phyloP scores from a whole-genome alignment of 2,113 vertebrate species.

The Notothenia rossii region DNA sequence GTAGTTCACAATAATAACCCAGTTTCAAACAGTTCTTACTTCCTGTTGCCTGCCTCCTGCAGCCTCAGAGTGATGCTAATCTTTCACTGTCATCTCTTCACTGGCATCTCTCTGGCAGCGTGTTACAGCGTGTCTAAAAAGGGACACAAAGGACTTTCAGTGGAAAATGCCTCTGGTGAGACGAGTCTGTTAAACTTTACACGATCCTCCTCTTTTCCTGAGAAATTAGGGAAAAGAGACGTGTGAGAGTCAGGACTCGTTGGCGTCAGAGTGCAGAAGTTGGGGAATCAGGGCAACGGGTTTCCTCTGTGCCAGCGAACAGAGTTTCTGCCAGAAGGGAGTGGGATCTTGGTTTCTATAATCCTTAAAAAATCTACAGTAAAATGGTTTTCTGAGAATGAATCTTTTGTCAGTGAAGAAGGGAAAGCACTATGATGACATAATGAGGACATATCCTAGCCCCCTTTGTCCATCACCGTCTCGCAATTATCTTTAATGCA shows the following conservation, averaged over 20 bases:
- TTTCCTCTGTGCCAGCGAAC: neutral
- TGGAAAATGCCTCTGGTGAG: neutral
- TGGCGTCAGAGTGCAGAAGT: constrained; percentile 6
- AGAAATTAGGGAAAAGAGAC: neutral
- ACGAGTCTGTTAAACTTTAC: constrained; percentile 22
- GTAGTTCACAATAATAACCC: too few species aligned
- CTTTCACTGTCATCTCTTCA: constrained; percentile 20
- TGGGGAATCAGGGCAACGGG: constrained; percentile 9
- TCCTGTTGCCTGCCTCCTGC: constrained; percentile 18
- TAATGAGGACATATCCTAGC: too few species aligned
- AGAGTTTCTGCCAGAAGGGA: constrained; percentile 21
- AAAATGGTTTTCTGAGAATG: constrained; percentile 30
- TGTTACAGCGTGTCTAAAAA: constrained; percentile 31
- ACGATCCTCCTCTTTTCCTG: neutral
- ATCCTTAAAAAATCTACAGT: constrained; percentile 29
- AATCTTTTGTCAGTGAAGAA: neutral
- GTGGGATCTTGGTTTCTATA: constrained; percentile 36
- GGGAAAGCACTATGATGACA: too few species aligned
- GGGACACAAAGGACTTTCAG: neutral
- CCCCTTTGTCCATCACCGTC: too few species aligned
- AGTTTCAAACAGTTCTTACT: neutral
- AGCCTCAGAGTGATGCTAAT: constrained; percentile 19
- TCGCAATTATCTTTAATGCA: too few species aligned
- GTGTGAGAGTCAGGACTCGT: neutral
- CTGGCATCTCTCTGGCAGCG: constrained; percentile 9